These are phyloP conservation scores for Drosophila barbarae DNA, from an alignment of 2,888 invertebrate genomes.

Conservation along the genomic window DNA sequence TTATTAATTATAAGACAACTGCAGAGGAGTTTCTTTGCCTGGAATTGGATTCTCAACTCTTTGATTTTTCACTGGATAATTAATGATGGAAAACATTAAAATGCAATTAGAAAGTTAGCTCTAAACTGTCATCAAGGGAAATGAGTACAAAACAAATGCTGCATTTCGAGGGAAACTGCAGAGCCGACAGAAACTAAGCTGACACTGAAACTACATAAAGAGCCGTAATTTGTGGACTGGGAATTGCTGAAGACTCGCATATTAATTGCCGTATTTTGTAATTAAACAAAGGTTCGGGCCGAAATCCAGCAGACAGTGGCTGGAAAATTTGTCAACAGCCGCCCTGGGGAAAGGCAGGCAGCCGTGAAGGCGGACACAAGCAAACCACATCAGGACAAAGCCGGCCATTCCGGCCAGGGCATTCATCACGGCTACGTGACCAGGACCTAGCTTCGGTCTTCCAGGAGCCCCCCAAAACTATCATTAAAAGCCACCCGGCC, in stretches of 20 bases:
- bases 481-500: slow-evolving; percentile 28
- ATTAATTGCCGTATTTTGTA: slow-evolving; percentile 43
- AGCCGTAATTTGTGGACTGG: neutral
- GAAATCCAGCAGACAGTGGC: slow-evolving; percentile 4
- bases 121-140: neutral
- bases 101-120: slow-evolving; percentile 31
- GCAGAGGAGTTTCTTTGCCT: neutral
- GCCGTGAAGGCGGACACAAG: neutral
- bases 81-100: slow-evolving; percentile 41
- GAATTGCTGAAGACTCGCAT: slow-evolving; percentile 6
- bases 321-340: slow-evolving; percentile 58
- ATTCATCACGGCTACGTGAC: slow-evolving; percentile 68
- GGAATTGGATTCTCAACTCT: neutral
- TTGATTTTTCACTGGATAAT: slow-evolving; percentile 11
- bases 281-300: slow-evolving; percentile 59
- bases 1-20: neutral
- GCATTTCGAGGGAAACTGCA: slow-evolving; percentile 1
- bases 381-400: slow-evolving; percentile 11
- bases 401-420: neutral
- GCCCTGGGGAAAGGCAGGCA: slow-evolving; percentile 9
- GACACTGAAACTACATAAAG: neutral
- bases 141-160: neutral
- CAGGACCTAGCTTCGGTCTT: neutral
- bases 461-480: slow-evolving; percentile 40
- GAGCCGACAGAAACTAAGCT: neutral